A percentile compares a stretch with the other conserved stretches of the same genome.
phyloP scores from a whole-genome alignment of 2,113 vertebrate genomes.

The Anolis sagrei region DNA sequence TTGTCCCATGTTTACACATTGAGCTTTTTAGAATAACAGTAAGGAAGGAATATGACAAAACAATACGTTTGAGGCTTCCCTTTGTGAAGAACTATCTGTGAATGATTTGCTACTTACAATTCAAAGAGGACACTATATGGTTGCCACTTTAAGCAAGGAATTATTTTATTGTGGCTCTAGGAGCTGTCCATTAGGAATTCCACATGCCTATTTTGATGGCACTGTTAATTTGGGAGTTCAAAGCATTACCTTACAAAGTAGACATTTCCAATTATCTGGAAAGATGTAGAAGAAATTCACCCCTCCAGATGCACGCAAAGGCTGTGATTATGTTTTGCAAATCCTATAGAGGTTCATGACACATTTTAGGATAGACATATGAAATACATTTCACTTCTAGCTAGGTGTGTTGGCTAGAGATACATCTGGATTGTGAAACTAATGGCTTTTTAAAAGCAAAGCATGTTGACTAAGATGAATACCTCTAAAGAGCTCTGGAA shows the following conservation, averaged over 20 bases:
- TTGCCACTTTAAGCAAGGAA: not conserved
- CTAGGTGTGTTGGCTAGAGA: conserved; percentile 53
- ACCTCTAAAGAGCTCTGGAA: conserved; percentile 73
- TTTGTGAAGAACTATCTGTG: not conserved
- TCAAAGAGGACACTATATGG: not conserved
- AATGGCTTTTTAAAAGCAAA: conserved; percentile 63
- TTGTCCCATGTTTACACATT: not conserved
- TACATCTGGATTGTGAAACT: conserved; percentile 70
- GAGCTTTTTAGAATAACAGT: not conserved
- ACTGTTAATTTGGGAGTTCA: not conserved
- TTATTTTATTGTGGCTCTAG: not conserved
- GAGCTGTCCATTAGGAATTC: not conserved
- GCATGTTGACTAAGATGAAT: conserved; percentile 69
- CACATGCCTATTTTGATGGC: not conserved
- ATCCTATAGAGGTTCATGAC: not conserved
- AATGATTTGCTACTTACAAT: not conserved
- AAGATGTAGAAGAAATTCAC: not conserved
- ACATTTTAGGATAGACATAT: conserved; percentile 2
- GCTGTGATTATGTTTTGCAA: not conserved
- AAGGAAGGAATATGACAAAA: not conserved
- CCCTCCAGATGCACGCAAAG: not conserved
- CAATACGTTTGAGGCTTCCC: not conserved
- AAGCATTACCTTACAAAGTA: not conserved
- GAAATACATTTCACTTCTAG: not conserved
- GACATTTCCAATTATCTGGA: not conserved